A percentile compares a stretch with the other conserved stretches of the same genome.
phyloP scores from a whole-genome alignment of 2,797 vertebrate species.

The Moxostoma hubbsi region DNA sequence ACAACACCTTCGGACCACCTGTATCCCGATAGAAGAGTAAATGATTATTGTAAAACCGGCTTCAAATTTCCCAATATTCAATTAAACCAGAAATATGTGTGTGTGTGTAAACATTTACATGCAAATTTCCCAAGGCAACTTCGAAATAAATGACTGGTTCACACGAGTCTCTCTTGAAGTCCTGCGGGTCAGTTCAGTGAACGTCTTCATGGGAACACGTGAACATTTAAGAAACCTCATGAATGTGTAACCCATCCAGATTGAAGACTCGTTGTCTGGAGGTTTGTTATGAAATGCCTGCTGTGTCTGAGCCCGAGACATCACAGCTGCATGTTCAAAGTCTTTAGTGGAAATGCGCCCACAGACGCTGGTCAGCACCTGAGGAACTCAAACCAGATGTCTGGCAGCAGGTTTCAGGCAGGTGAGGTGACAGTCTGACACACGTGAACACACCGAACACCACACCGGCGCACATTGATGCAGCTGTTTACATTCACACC shows the following conservation, averaged over 20 bases:
- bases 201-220: background rate
- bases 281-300: slow-evolving; percentile 6
- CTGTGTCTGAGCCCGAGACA: background rate
- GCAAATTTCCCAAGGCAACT: no score
- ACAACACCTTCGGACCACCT: no score
- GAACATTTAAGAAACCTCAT: background rate
- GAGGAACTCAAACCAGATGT: background rate
- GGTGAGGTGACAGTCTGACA: background rate
- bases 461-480: no score
- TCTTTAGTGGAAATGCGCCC: slow-evolving; percentile 16
- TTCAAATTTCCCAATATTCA: no score
- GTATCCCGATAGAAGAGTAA: no score
- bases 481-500: no score
- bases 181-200: background rate
- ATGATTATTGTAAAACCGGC: no score
- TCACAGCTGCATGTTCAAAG: slow-evolving; percentile 22
- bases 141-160: no score
- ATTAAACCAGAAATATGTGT: no score
- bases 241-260: background rate
- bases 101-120: no score
- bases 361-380: slow-evolving; percentile 33
- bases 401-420: slow-evolving; percentile 2
- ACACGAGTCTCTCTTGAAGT: no score
- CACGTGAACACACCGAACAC: no score
- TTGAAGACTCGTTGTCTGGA: background rate